Conservation (phyloP, 2,888 invertebrate genomes). For the Heteropelma amictum region DNA sequence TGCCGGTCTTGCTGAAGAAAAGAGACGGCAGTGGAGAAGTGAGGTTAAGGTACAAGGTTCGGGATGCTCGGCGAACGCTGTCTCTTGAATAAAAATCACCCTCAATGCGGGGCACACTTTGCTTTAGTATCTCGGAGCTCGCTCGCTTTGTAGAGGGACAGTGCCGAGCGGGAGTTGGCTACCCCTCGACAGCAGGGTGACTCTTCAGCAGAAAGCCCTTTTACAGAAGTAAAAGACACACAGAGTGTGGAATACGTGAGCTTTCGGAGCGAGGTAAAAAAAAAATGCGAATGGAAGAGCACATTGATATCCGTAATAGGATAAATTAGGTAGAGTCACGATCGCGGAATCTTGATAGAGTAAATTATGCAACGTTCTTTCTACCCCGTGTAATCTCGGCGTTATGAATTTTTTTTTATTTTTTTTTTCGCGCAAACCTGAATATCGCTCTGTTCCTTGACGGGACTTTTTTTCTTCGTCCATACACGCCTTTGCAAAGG, state of each 20-base stretch:
- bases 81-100: constrained; percentile 77
- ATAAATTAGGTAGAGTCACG: constrained; percentile 59
- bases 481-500: too few species aligned
- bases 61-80: constrained; percentile 68
- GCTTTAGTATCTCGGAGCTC: constrained; percentile 68
- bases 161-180: constrained; percentile 60
- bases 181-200: constrained; percentile 38
- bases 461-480: not conserved
- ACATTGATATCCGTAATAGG: constrained; percentile 67
- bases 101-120: constrained; percentile 75
- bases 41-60: constrained; percentile 50
- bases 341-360: constrained; percentile 43
- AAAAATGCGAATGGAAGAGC: constrained; percentile 23
- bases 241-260: not conserved
- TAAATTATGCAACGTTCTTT: constrained; percentile 23
- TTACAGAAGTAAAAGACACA: constrained; percentile 47
- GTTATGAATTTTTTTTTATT: not conserved
- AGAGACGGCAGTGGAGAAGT: constrained; percentile 9
- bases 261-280: not conserved
- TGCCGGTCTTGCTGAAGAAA: constrained; percentile 39
- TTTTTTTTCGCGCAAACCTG: not conserved
- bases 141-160: constrained; percentile 21
- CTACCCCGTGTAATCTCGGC: not conserved
- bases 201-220: not conserved
- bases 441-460: not conserved